Conservation (phyloP, 2,113 vertebrate genomes). For the Stomatorhinus ivindoensis region DNA sequence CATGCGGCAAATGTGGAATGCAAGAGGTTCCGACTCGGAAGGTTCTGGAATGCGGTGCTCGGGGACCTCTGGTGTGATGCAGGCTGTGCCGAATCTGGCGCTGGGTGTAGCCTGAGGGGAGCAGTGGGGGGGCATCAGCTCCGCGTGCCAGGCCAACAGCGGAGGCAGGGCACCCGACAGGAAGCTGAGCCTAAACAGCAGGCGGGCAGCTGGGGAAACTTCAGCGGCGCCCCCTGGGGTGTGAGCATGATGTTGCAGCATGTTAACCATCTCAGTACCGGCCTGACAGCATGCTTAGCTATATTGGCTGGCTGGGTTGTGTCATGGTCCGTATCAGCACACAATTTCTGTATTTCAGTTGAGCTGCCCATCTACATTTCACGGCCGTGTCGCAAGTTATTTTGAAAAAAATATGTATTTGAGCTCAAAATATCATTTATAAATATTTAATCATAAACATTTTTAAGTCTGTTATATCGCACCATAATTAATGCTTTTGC, state of each 20-base stretch:
- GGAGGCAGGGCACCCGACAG: conserved; percentile 6
- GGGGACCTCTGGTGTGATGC: neutral
- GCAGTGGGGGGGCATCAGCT: conserved; percentile 6
- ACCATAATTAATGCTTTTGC: neutral
- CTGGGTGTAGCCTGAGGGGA: neutral
- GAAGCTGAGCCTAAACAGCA: conserved; percentile 11
- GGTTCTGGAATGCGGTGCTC: neutral
- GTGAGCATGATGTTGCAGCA: neutral
- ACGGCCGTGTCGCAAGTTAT: neutral
- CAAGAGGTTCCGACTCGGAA: neutral
- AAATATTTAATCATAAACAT: conserved; percentile 4
- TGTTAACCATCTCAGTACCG: neutral
- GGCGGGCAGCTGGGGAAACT: conserved; percentile 1
- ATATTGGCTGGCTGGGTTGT: neutral
- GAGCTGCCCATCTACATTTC: neutral
- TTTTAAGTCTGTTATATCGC: neutral
- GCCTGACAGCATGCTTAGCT: neutral
- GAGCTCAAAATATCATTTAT: neutral
- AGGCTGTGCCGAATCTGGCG: neutral
- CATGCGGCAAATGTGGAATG: neutral
- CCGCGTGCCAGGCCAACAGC: neutral
- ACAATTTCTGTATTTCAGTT: neutral
- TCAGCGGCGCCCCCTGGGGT: neutral
- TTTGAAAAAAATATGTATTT: neutral
- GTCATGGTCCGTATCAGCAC: neutral